Evolutionary conservation across 92 coral and sea anemone genomes (phyloP).

Genomic region (Desmophyllum pertusum): DNA sequence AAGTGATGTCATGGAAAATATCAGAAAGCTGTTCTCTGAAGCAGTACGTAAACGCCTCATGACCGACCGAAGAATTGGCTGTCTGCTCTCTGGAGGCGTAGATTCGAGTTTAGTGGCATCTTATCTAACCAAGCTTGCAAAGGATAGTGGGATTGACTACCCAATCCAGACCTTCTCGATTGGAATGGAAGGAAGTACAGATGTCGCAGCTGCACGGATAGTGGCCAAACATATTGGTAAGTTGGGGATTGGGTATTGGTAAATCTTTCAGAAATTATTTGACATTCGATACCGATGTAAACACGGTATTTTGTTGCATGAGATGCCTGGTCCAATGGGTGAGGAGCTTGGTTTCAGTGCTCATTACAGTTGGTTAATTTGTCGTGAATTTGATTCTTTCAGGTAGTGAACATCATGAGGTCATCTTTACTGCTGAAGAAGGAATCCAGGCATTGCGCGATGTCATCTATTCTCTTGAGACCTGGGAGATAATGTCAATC

Average conservation of each 20-base stretch:
- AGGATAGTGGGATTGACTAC: conserved; percentile 90
- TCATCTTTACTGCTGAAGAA: conserved; percentile 87
- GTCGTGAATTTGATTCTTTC: not conserved
- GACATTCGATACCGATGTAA: no score
- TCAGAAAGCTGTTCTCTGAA: conserved; percentile 77
- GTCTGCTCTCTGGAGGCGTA: conserved; percentile 96
- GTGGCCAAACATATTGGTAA: conserved; percentile 82
- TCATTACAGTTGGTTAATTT: not conserved
- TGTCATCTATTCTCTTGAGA: conserved; percentile 90
- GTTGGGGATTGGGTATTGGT: not conserved
- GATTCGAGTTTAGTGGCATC: conserved; percentile 99
- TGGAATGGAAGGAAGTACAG: conserved; percentile 98
- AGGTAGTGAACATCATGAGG: conserved; percentile 96
- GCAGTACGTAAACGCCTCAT: conserved; percentile 97
- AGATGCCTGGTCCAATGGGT: not conserved
- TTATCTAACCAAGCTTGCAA: conserved; percentile 89
- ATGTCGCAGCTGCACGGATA: conserved; percentile 87
- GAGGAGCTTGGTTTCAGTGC: not conserved
- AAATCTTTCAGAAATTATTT: no score
- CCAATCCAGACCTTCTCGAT: conserved; percentile 99
- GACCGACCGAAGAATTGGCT: conserved; percentile 99
- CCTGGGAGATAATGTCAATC: conserved; percentile 90
- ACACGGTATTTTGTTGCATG: no score
- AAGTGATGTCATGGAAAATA: conserved; percentile 82
- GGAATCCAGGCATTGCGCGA: conserved; percentile 89